A percentile compares a stretch with the other conserved stretches of the same genome.
Conservation (phyloP, 2,888 invertebrate species). For the Creontiades dilutus region DNA sequence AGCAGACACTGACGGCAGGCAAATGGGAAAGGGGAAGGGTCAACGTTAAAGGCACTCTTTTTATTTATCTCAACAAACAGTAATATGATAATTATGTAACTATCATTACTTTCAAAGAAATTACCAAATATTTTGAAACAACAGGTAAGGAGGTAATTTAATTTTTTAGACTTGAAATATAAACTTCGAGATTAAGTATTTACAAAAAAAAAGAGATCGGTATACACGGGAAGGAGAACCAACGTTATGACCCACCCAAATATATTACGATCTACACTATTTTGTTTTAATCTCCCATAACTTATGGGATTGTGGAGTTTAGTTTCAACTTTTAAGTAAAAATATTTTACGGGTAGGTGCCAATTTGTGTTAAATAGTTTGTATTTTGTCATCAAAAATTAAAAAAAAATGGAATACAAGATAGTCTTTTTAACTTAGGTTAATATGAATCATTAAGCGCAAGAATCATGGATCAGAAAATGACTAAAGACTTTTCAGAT, state of each 20-base stretch:
- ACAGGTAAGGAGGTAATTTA: not conserved
- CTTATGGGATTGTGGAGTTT: too few species aligned
- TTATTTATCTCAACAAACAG: conserved; percentile 8
- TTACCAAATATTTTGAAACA: not conserved
- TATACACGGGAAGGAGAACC: conserved; percentile 8
- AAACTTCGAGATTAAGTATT: not conserved
- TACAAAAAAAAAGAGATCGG: not conserved
- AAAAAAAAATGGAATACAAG: too few species aligned
- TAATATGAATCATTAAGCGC: too few species aligned
- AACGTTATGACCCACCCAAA: not conserved
- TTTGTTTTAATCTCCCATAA: too few species aligned
- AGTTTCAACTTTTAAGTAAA: too few species aligned
- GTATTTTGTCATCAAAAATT: too few species aligned
- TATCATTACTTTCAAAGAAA: not conserved
- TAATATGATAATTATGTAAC: not conserved
- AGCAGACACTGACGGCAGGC: conserved; percentile 36
- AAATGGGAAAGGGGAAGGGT: conserved; percentile 6
- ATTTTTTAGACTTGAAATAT: not conserved
- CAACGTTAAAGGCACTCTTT: conserved; percentile 27
- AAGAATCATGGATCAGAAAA: too few species aligned
- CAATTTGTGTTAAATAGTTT: too few species aligned
- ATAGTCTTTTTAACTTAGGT: too few species aligned
- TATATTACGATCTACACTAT: too few species aligned
- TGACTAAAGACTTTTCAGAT: too few species aligned
- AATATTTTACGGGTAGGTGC: too few species aligned